Percentiles rank a stretch among this genome's conserved stretches.
Evolutionary conservation across 2,113 vertebrate genomes (phyloP).

Genomic region (Zapornia atra): DNA sequence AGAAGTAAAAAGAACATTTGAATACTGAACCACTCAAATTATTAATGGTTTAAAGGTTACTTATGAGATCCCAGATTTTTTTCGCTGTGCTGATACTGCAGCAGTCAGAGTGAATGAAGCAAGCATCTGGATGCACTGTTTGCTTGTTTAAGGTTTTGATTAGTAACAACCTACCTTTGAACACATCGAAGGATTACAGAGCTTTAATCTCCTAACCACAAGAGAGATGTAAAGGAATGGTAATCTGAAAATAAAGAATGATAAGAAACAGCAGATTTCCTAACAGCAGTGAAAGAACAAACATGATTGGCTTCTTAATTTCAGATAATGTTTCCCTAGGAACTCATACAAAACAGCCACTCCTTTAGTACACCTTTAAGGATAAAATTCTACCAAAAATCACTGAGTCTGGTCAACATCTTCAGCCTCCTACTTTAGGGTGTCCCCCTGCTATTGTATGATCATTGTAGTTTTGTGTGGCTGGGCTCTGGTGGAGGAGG

Average conservation of each 20-base stretch:
- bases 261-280: neutral
- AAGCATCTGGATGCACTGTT: neutral
- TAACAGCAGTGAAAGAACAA: neutral
- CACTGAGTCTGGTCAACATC: neutral
- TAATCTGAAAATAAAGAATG: neutral
- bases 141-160: neutral
- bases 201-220: neutral
- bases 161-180: neutral
- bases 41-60: neutral
- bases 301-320: neutral
- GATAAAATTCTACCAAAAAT: neutral
- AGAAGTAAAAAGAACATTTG: neutral
- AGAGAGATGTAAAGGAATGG: neutral
- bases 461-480: too few relatives aligned
- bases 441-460: neutral
- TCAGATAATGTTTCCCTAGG: neutral
- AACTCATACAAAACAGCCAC: neutral
- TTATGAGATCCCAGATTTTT: neutral
- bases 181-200: neutral
- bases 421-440: neutral
- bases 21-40: neutral
- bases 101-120: neutral
- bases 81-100: accelerated
- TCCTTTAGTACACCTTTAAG: neutral
- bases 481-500: too few relatives aligned